Base-by-base conservation (phyloP, 2,797 vertebrate species). In the Phrynocephalus vlangalii region DNA sequence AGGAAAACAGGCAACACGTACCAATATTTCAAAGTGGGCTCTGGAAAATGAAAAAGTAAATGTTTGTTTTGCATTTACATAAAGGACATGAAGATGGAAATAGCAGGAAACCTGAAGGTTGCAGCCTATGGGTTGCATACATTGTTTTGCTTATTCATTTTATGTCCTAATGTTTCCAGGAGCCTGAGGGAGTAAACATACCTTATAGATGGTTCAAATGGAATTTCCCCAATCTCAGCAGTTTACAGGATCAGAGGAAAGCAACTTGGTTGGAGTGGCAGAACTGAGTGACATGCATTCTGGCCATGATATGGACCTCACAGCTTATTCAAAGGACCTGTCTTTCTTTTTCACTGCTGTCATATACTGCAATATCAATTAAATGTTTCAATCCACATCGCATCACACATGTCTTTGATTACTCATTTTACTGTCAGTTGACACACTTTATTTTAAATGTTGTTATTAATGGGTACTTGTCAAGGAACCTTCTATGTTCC, bases 21-120 rank as follows among this genome's bases (percentile, higher is more conserved):
- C 28, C 50, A 52, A 86, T 11, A 82, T 78, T 56, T 8, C 22
- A 91, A 33, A 60, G 80, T 16, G 84, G 79, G 70, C 38, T 84
- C 26, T 5, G 7, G 22, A 20, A 88, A 87, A 85, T 86, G 75
- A 73, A 63, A 68, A 91, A 82, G 0, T 0, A 9, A 22, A 75
- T 16, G 90, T 83, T 85, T 85, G 4, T 26, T 87, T 76, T 20
- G 82, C 85, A 38, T 1, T 52, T 87, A n/a, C 84, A 66, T 52
- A 81, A 89, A 56, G 7, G 85, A 16, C 78, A 90, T 84, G 1
- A 6, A 72, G 73, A 48, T 56, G 33, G 52, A 50, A 50, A 85
- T 24, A 67, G 5, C 3, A 90, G 22, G 11, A 76, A 76, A 70
- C 18, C 15, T 18, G 7, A 84, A 56, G 30, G 13, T 9, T 72